Conservation (phyloP, 2,797 vertebrate species). For the Arnoldichthys spilopterus region DNA sequence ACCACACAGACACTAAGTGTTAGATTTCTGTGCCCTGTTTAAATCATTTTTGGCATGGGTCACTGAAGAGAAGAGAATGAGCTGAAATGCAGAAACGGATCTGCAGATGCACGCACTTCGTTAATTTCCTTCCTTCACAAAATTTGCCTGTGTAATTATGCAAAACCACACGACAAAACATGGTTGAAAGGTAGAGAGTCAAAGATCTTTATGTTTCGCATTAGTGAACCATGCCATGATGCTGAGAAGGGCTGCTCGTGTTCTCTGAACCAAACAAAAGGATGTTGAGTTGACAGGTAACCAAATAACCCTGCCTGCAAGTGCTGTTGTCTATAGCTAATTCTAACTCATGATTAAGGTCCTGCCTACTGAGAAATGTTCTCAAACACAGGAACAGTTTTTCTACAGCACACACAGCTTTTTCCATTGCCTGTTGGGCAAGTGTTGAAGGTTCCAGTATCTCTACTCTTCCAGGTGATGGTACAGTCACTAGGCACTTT, state of each 20-base stretch:
- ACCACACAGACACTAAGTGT: neutral
- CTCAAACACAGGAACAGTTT: too few species aligned
- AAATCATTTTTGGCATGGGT: neutral
- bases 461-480: too few species aligned
- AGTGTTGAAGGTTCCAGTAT: too few species aligned
- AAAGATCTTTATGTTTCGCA: neutral
- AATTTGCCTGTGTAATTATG: slow-evolving; percentile 13
- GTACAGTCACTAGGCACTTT: too few species aligned
- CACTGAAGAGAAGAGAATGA: neutral
- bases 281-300: too few species aligned
- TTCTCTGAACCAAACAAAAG: neutral
- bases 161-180: neutral
- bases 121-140: slow-evolving; percentile 34
- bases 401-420: too few species aligned
- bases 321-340: too few species aligned
- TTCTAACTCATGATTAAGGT: too few species aligned
- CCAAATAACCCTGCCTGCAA: too few species aligned
- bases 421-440: too few species aligned
- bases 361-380: too few species aligned
- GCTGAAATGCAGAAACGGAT: neutral
- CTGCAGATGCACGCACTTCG: slow-evolving; percentile 5
- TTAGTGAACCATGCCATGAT: neutral
- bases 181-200: neutral
- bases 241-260: neutral
- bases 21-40: neutral